These are phyloP conservation scores for Grapholita molesta DNA, from an alignment of 1,140 invertebrate species.

Conservation along the genomic window DNA sequence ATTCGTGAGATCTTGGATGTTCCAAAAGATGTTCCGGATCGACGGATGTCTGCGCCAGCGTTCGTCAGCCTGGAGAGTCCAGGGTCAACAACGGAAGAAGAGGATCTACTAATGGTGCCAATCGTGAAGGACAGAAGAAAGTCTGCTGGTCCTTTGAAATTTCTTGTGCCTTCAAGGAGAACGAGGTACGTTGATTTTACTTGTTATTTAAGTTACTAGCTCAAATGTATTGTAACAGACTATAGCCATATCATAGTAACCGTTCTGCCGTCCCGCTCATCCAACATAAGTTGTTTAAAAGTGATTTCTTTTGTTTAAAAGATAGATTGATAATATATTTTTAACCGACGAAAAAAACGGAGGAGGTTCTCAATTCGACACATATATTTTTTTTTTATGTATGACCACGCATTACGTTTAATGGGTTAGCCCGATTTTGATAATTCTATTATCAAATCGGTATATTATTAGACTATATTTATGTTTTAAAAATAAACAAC, in stretches of 20 bases:
- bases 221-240: neutral
- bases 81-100: constrained; percentile 53
- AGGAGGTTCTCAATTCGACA: no score
- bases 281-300: no score
- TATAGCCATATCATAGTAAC: no score
- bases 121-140: constrained; percentile 61
- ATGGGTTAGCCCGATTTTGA: no score
- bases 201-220: neutral
- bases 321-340: no score
- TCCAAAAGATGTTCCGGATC: constrained; percentile 50
- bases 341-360: no score
- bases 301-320: no score
- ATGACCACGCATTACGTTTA: no score
- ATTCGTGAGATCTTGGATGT: constrained; percentile 69
- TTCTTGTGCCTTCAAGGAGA: constrained; percentile 59
- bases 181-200: constrained; percentile 49
- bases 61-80: constrained; percentile 55
- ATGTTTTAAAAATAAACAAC: constrained; percentile 2
- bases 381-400: no score
- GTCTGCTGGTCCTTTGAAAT: constrained; percentile 69
- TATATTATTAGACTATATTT: no score
- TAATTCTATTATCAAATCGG: no score
- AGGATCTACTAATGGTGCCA: constrained; percentile 52
- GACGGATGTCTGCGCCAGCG: constrained; percentile 67
- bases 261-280: no score